phyloP scores from a whole-genome alignment of 1,140 invertebrate genomes.

The Drosophila grimshawi region DNA sequence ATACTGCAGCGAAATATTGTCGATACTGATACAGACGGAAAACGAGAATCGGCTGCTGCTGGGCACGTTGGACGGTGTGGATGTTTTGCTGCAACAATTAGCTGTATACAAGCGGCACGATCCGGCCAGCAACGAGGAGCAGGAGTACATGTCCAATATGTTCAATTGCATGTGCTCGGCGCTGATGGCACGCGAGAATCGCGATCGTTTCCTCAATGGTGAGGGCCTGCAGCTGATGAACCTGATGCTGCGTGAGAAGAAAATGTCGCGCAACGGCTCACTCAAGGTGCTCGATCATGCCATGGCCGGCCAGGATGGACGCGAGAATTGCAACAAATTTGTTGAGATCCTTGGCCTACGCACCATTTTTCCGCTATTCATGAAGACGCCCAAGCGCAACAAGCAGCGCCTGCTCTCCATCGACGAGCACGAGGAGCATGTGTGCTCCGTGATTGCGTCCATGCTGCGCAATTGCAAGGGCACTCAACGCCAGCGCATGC shows the following conservation, averaged over 20 bases:
- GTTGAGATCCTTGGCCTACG: slow-evolving; percentile 98
- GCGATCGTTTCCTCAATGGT: slow-evolving; percentile 95
- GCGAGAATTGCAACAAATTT: slow-evolving; percentile 99
- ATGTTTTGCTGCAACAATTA: slow-evolving; percentile 97
- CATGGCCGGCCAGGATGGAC: slow-evolving; percentile 95
- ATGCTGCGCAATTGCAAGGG: slow-evolving; percentile 97
- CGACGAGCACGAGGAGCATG: slow-evolving; percentile 98
- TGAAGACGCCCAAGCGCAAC: slow-evolving; percentile 98
- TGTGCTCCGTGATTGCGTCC: slow-evolving; percentile 96
- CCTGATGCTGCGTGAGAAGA: slow-evolving; percentile 98
- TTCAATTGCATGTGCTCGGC: slow-evolving; percentile 98
- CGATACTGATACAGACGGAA: slow-evolving; percentile 96
- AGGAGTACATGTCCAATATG: slow-evolving; percentile 99
- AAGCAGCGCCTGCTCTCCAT: slow-evolving; percentile 93
- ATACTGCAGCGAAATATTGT: slow-evolving; percentile 97
- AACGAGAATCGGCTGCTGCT: slow-evolving; percentile 92
- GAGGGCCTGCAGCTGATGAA: slow-evolving; percentile 98
- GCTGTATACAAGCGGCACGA: slow-evolving; percentile 98
- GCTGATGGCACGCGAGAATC: slow-evolving; percentile 94
- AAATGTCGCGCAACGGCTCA: slow-evolving; percentile 97
- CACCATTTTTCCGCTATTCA: slow-evolving; percentile 98
- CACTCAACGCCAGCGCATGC: slow-evolving; percentile 93
- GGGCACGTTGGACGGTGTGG: slow-evolving; percentile 97
- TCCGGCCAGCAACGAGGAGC: slow-evolving; percentile 95
- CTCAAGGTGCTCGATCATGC: slow-evolving; percentile 98